Conservation (phyloP, 2,113 vertebrate species). For the Empidonax traillii region DNA sequence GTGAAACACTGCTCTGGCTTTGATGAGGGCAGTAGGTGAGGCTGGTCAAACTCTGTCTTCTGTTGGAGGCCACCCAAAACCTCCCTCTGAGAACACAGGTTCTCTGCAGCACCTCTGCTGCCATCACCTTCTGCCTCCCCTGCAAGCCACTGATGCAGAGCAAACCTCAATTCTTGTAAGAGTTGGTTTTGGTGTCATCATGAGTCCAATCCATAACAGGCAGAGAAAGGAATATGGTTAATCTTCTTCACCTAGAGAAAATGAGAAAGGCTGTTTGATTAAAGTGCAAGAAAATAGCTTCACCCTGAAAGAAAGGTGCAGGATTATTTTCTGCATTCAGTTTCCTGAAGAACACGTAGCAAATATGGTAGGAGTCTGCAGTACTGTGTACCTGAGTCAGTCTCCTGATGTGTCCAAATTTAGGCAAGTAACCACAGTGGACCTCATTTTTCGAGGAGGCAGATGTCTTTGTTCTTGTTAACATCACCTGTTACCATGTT, state of each 20-base stretch:
- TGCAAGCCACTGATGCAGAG: neutral
- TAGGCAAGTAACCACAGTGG: neutral
- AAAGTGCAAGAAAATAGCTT: neutral
- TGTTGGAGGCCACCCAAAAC: neutral
- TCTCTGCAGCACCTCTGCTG: neutral
- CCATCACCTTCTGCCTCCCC: accelerated
- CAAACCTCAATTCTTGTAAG: neutral
- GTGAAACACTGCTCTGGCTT: neutral
- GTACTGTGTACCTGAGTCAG: neutral
- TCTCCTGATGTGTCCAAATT: neutral
- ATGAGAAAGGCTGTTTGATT: neutral
- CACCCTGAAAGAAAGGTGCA: neutral
- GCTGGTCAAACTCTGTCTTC: neutral
- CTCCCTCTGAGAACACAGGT: neutral
- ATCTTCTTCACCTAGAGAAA: neutral
- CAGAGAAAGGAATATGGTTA: neutral
- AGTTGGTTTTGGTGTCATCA: neutral
- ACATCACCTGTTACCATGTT: accelerated
- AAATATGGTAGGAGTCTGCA: neutral
- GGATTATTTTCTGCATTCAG: neutral
- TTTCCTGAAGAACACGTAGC: neutral
- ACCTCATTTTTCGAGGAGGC: neutral
- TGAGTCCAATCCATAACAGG: neutral
- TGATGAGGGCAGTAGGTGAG: neutral
- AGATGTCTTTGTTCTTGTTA: neutral